Evolutionary conservation across 2,113 vertebrate species (phyloP), one percentile per base, ranked within the genome.

Genomic region (Siniperca chuatsi): DNA sequence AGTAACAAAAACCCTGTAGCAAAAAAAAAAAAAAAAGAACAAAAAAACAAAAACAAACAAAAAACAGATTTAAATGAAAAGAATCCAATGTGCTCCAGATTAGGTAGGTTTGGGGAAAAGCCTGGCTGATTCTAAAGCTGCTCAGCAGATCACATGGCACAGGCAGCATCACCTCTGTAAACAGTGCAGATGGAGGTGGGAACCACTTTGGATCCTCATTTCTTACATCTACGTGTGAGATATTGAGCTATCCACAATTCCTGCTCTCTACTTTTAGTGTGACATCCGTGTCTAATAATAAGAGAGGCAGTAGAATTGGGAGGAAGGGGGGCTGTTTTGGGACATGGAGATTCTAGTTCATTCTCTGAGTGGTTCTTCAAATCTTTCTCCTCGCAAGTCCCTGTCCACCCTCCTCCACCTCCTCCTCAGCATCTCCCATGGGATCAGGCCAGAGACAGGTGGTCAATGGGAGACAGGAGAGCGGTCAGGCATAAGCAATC

Each of bases 401-500:
- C 62, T 57, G 66, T 68, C 65, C 74, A 82, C 73, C 79, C 70
- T 69, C 75, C 60, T 67, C 81, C 75, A 18, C 62, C 79, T 75
- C 66, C 69, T 62, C 68, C 64, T 62, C 42, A 72, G 84, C 71
- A 48, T 79, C 87, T 92, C 85, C 84, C 65, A 21, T 77, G 73
- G 78, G 88, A 86, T 67, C 48, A 66, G 78, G 83, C 69, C 61
- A 78, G 84, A 89, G 90, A 93, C 95, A 95, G 95, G 92, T 96
- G 95, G 95, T 87, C 88, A 90, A 85, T 91, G 90, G 93, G 89
- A 92, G 84, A 93, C 88, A 86, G 82, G 67, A 64, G 87, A 85
- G 88, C 91, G 93, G 87, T 88, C 86, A 94, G 85, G 94, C 94
- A 94, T 93, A 91, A 84, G 92, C 86, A 88, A 91, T 86, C 91